phyloP scores from a whole-genome alignment of 2,113 vertebrate species.

The zebrafish (Danio rerio) region GRCz12tu NC_133188.1:36873001-36873500 shows the following conservation, averaged over 20 bases:
- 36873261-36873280: not conserved
- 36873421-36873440: conserved; percentile 27
- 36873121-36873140: too few relatives aligned
- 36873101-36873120: too few relatives aligned
- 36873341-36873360: not conserved
- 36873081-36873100: too few relatives aligned
- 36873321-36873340: not conserved
- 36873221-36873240: not conserved
- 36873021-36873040: too few relatives aligned
- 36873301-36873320: not conserved
- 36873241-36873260: not conserved
- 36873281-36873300: not conserved
- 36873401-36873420: conserved; percentile 46
- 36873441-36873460: conserved; percentile 39
- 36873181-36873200: not conserved
- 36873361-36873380: conserved; percentile 6
- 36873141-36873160: too few relatives aligned
- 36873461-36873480: conserved; percentile 4
- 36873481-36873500: conserved; percentile 23
- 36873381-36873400: conserved; percentile 33
- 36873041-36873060: too few relatives aligned
- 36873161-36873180: too few relatives aligned
- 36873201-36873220: not conserved
- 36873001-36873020: too few relatives aligned
- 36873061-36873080: too few relatives aligned